These are phyloP conservation scores for Nomada ruficornis DNA, from an alignment of 2,888 invertebrate species.

Conservation along the genomic window DNA sequence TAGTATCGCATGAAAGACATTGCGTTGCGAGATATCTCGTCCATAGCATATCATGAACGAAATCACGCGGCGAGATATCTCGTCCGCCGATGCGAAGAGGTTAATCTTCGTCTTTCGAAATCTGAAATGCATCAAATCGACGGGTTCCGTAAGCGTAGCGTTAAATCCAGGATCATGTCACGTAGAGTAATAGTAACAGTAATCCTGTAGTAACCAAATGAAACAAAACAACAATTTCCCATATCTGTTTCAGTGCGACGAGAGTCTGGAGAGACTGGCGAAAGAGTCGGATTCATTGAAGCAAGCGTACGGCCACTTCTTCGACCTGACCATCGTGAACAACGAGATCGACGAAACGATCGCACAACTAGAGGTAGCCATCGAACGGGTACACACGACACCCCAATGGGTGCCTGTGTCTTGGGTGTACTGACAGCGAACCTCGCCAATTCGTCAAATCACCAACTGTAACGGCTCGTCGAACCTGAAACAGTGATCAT, in stretches of 20 bases:
- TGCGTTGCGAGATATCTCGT: too few species aligned
- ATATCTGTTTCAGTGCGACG: constrained; percentile 92
- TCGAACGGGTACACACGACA: constrained; percentile 95
- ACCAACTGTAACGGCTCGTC: constrained; percentile 81
- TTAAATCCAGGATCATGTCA: too few species aligned
- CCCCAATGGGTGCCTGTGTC: constrained; percentile 99
- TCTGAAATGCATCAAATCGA: too few species aligned
- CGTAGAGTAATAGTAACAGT: too few species aligned
- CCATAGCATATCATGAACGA: too few species aligned
- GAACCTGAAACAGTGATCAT: constrained; percentile 79
- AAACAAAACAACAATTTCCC: too few species aligned
- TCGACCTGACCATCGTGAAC: constrained; percentile 99
- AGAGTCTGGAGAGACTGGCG: constrained; percentile 97
- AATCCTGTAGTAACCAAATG: too few species aligned
- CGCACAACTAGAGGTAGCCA: constrained; percentile 94
- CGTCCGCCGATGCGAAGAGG: too few species aligned
- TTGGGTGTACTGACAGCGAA: constrained; percentile 96
- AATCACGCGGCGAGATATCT: too few species aligned
- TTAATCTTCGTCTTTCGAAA: too few species aligned
- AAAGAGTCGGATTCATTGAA: constrained; percentile 98
- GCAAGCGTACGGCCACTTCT: constrained; percentile 99
- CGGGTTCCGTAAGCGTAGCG: too few species aligned
- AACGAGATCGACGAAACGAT: constrained; percentile 99
- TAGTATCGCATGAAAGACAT: too few species aligned
- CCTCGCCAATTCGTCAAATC: constrained; percentile 80